phyloP scores from a whole-genome alignment of 2,888 invertebrate species.

The Autographa gamma region DNA sequence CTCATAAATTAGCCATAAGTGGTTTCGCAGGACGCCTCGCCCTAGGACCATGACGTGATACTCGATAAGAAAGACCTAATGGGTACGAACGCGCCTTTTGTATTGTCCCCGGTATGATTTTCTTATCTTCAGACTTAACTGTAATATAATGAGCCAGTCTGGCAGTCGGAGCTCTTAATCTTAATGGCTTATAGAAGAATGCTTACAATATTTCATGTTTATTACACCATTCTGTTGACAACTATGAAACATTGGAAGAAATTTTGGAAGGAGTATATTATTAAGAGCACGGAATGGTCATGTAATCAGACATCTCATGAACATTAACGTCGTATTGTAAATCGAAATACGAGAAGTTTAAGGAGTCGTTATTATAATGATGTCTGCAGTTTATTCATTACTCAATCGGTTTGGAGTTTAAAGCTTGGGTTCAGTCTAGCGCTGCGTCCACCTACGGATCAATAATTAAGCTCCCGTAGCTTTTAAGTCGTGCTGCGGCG shows the following conservation, averaged over 20 bases:
- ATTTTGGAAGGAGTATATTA: neutral
- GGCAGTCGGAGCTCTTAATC: neutral
- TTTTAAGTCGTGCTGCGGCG: neutral
- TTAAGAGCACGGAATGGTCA: neutral
- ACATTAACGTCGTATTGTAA: neutral
- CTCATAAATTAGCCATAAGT: conserved; percentile 55
- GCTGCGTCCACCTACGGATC: conserved; percentile 7
- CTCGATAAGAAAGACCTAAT: conserved; percentile 43
- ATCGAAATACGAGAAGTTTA: neutral
- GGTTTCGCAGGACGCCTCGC: conserved; percentile 36
- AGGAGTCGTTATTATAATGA: neutral
- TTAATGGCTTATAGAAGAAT: neutral
- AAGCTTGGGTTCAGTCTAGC: neutral
- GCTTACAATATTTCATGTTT: neutral
- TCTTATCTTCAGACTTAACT: neutral
- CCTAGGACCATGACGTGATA: conserved; percentile 26
- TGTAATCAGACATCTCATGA: neutral
- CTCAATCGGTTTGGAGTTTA: neutral
- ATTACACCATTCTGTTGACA: neutral
- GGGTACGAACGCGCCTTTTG: conserved; percentile 5
- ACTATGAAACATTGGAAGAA: neutral
- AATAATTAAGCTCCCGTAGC: conserved; percentile 2
- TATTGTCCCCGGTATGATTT: neutral
- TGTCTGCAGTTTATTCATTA: neutral
- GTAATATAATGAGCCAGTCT: conserved; percentile 5